Base-by-base conservation (phyloP, 2,888 invertebrate genomes). In the Agonopterix subpropinquella region DNA sequence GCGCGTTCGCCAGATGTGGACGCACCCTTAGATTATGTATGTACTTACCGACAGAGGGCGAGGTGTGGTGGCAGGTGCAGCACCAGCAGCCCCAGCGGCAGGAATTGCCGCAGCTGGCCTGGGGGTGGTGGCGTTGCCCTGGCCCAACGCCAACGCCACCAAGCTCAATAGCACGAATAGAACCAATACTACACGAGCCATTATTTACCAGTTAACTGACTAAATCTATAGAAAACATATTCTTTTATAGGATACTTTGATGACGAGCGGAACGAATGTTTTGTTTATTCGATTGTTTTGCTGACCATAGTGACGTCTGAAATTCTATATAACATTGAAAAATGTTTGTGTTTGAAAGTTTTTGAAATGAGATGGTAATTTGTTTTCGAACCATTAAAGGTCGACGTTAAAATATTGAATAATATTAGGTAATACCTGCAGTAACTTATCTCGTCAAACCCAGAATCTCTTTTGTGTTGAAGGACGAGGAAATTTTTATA, bases 131-230 rank as follows among this genome's bases (percentile, higher is more conserved):
- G 46, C 51, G 37, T 61, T 61, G 5, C 67, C 59, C 11, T 67
- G 70, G 45, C 67, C 56, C 2, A 53, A 37, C 11, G 50, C 62
- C 44, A 64, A 47, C 8, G 58, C 62, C 8, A 69, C 50, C 4
- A 70, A 1, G 4, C 56, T 52, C n/a, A 61, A 43, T n/a, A 70
- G 39, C 10, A 67, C 11, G 13, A 64, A 54, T n/a, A 69, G 7
- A 49, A 54, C 65, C 45, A 66, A 57, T 51, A 64, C 55, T 41
- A 59, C 48, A 43, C 53, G 53, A 50, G 60, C 61, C 70, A 53
- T 60, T 11, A 10, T 45, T 48, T 47, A 49, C 54, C 52, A 59
- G 56, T 58, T 50, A 55, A 49, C 47, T 47, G 48, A 46, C 13
- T 37, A 53, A 37, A 28, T 28, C 11, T 39, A 42, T 46, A 45